Conservation (phyloP, 2,113 vertebrate genomes). For the Ptilorrhoa leucosticta region DNA sequence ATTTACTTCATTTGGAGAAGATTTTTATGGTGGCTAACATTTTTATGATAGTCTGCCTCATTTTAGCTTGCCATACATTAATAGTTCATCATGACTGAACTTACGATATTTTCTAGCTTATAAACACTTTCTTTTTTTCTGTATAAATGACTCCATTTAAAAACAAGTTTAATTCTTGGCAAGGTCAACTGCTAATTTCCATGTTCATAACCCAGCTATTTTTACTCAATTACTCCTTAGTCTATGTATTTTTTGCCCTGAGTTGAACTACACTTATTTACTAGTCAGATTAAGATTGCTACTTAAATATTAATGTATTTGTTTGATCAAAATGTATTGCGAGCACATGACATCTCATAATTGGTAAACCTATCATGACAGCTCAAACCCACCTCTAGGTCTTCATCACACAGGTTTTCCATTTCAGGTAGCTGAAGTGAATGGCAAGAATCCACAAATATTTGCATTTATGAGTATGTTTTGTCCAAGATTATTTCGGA, state of each 20-base stretch:
- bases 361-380: not conserved
- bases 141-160: not conserved
- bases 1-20: not conserved
- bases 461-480: not conserved
- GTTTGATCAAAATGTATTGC: not conserved
- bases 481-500: not conserved
- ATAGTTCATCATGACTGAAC: not conserved
- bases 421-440: not conserved
- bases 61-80: not conserved
- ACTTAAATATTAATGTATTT: not conserved
- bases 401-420: not conserved
- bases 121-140: not conserved
- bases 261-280: not conserved
- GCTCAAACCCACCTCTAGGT: not conserved
- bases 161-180: not conserved
- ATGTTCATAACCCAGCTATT: not conserved
- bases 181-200: not conserved
- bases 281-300: not conserved
- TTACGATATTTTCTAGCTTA: not conserved
- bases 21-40: not conserved
- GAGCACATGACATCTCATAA: not conserved
- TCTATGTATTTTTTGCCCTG: not conserved
- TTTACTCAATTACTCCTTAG: not conserved
- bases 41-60: not conserved
- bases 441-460: not conserved